Percentiles rank a stretch among this genome's conserved stretches.
Conservation (phyloP, 2,113 vertebrate genomes). For the Pristiophorus japonicus region DNA sequence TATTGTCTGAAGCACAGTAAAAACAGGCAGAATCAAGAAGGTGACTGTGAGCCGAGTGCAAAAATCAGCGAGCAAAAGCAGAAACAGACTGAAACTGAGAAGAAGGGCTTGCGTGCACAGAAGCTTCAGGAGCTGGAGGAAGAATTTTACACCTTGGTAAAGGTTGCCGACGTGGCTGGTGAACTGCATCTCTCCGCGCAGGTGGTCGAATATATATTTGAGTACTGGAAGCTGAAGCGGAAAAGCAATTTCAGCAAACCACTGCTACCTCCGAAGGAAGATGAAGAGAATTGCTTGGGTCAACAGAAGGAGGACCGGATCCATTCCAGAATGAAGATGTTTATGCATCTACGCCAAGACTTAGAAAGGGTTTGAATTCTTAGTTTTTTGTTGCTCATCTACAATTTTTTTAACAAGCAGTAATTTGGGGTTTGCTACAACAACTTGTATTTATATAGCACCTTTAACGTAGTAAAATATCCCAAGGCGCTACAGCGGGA, state of each 20-base stretch:
- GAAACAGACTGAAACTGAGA: conserved; percentile 72
- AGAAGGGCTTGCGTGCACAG: conserved; percentile 78
- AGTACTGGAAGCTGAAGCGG: conserved; percentile 97
- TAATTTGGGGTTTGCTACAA: background rate
- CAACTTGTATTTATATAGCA: too few relatives aligned
- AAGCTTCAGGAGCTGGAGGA: conserved; percentile 90
- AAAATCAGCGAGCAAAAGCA: conserved; percentile 65
- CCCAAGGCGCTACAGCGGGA: too few relatives aligned
- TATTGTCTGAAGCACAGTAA: conserved; percentile 96
- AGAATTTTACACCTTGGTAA: conserved; percentile 81
- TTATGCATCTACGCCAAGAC: conserved; percentile 96
- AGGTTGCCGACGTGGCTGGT: conserved; percentile 70
- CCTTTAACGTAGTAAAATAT: too few relatives aligned
- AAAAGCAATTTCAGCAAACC: conserved; percentile 89
- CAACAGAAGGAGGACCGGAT: conserved; percentile 91
- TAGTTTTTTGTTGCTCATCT: background rate
- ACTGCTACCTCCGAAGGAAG: conserved; percentile 85
- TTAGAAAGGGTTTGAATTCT: conserved; percentile 80
- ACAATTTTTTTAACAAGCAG: background rate
- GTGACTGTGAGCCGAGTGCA: conserved; percentile 56
- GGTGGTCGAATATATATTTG: conserved; percentile 83
- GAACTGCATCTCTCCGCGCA: conserved; percentile 66
- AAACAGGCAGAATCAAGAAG: conserved; percentile 58
- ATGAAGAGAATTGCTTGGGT: conserved; percentile 78
- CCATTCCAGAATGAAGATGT: conserved; percentile 96